Base-by-base conservation (phyloP, 2,888 invertebrate species). In the Zele albiditarsus region DNA sequence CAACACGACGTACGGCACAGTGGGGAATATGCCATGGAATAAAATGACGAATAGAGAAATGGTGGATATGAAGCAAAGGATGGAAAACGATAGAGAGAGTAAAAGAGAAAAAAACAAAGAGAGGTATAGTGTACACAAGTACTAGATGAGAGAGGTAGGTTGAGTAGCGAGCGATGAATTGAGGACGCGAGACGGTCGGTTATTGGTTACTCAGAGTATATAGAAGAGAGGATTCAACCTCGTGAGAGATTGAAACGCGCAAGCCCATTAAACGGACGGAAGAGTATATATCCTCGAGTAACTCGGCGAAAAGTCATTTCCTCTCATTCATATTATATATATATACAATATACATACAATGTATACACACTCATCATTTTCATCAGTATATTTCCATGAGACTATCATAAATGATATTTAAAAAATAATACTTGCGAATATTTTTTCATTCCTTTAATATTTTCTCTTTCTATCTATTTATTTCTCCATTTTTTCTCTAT, bases 301-400 rank as follows among this genome's bases (percentile, higher is more conserved):
- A 68, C 78, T 73, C 69, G 62, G 74, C 73, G 76, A 76, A 79
- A 80, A 80, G 77, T 77, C 77, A 78, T 80, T 80, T 80, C 79
- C 79, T 74, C 69, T 75, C 74, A 71, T 76, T 71, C 73, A 74
- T 76, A 70, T 66, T 76, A 27, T 14, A 28, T 14, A 16, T n/a
- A 28, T 14, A 60, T 60, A 60, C 25, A 58, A 25, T 23, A 25
- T 14, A 23, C 2, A 25, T 23, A 25, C 23, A 1, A 23, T 58
- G 20, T 3, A 60, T 16, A 28, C 6, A 28, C 25, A 60, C 25
- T 49, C 38, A 33, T 31, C 27, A 27, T 60, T 31, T 58, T 27
- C 65, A 23, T 66, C 23, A 31, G 16, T 33, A 53, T 63, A 63
- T 71, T 33, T 67, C 31, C 16, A 53, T n/a, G 16, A n/a, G 46